phyloP scores from a whole-genome alignment of 2,113 vertebrate species.

The Lamprologus tigripictilis region DNA sequence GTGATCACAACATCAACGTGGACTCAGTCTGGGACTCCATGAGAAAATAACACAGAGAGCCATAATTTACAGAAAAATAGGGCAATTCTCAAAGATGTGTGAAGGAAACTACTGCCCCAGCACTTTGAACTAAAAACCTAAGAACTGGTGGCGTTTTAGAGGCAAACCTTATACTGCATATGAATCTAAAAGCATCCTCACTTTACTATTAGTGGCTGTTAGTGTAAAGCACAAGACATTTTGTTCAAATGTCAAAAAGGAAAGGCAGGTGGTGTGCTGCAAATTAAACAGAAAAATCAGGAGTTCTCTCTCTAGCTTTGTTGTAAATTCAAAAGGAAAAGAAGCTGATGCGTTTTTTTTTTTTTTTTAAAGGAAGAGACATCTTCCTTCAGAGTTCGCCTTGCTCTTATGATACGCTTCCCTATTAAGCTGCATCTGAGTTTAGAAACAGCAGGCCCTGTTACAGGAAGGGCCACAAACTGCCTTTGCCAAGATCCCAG shows the following conservation, averaged over 20 bases:
- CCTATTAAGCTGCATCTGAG: conserved; percentile 19
- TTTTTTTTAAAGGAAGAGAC: conserved; percentile 11
- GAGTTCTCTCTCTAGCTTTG: not conserved
- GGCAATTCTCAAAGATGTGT: not conserved
- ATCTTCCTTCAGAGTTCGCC: conserved; percentile 2
- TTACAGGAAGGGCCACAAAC: conserved; percentile 28
- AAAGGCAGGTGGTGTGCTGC: not conserved
- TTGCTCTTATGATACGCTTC: conserved; percentile 5
- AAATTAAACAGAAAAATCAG: not conserved
- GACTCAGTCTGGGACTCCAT: not conserved
- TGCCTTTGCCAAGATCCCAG: conserved; percentile 32
- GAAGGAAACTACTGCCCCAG: not conserved
- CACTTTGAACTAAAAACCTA: not conserved
- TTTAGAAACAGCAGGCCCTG: conserved; percentile 29
- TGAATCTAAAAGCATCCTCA: not conserved
- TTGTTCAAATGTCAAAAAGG: not conserved
- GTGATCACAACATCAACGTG: not conserved
- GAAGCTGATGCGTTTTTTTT: not conserved
- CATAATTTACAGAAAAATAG: not conserved
- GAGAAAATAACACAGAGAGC: not conserved
- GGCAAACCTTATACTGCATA: not conserved
- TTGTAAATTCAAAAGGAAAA: not conserved
- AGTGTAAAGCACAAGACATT: not conserved
- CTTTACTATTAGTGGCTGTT: not conserved
- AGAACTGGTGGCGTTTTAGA: not conserved